These are phyloP conservation scores for Crotophaga sulcirostris DNA, from an alignment of 2,113 vertebrate species.

Conservation along the genomic window DNA sequence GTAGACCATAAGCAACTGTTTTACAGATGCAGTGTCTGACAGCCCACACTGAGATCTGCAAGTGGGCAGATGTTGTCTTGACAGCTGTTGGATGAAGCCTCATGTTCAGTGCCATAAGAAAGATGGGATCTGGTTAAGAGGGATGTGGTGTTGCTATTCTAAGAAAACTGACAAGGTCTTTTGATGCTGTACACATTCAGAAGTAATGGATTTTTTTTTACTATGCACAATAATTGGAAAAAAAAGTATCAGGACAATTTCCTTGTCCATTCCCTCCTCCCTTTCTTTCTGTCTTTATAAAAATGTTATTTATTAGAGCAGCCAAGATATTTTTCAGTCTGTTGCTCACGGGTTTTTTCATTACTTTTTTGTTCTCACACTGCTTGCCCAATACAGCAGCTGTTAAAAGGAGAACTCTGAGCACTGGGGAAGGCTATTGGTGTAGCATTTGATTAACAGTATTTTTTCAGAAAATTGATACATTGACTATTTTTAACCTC, in stretches of 20 bases:
- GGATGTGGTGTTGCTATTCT: not conserved
- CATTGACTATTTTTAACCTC: not conserved
- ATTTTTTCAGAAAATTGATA: constrained; percentile 25
- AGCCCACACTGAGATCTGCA: not conserved
- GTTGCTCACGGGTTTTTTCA: not conserved
- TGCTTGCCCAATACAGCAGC: constrained; percentile 41
- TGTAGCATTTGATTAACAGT: constrained; percentile 4
- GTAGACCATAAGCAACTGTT: not conserved
- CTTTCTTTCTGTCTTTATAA: not conserved
- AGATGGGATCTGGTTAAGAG: not conserved
- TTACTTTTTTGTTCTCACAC: constrained; percentile 27
- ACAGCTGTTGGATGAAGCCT: not conserved
- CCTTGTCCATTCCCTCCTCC: not conserved
- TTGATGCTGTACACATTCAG: not conserved
- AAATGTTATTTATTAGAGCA: not conserved
- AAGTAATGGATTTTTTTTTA: not conserved
- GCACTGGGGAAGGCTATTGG: not conserved
- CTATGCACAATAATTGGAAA: not conserved
- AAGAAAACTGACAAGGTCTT: not conserved
- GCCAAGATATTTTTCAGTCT: constrained; percentile 54
- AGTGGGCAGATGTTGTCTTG: not conserved
- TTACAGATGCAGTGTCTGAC: not conserved
- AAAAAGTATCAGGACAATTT: not conserved
- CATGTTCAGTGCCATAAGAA: not conserved
- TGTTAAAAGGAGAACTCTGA: constrained; percentile 6